Evolutionary conservation across 2,888 invertebrate species (phyloP).

Genomic region (Dione vanillae): DNA sequence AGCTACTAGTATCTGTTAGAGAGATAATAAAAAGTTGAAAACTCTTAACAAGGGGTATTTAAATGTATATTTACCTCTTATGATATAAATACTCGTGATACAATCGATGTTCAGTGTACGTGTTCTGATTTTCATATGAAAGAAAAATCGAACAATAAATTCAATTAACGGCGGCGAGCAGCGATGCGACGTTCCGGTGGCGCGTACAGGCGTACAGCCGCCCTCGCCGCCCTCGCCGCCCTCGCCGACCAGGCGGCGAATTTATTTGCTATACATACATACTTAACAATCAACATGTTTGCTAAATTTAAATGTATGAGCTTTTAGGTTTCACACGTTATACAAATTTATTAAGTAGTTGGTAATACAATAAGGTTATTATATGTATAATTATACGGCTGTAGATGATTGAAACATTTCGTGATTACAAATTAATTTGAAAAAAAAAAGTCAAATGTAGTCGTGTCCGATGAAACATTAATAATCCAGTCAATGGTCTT

Average conservation of each 20-base stretch:
- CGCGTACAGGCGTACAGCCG: conserved; percentile 16
- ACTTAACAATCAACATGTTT: too few relatives aligned
- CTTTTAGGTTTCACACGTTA: too few relatives aligned
- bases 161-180: conserved; percentile 35
- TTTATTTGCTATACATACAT: conserved; percentile 1
- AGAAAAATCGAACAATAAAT: conserved; percentile 36
- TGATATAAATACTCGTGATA: not conserved
- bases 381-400: too few relatives aligned
- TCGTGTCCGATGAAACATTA: conserved; percentile 34
- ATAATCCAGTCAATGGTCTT: conserved; percentile 25
- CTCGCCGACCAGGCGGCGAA: not conserved
- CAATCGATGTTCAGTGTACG: conserved; percentile 12
- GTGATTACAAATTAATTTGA: not conserved
- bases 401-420: not conserved
- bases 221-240: not conserved
- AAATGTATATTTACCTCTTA: not conserved
- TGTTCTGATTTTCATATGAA: conserved; percentile 38
- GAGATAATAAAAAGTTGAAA: too few relatives aligned
- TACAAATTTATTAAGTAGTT: too few relatives aligned
- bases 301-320: too few relatives aligned
- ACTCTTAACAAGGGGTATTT: not conserved
- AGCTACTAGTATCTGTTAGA: too few relatives aligned
- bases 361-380: not conserved
- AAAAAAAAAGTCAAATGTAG: conserved; percentile 28
- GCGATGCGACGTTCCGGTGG: conserved; percentile 20